Evolutionary conservation across 2,113 vertebrate genomes (phyloP).

Genomic region (Scartelaos histophorus): DNA sequence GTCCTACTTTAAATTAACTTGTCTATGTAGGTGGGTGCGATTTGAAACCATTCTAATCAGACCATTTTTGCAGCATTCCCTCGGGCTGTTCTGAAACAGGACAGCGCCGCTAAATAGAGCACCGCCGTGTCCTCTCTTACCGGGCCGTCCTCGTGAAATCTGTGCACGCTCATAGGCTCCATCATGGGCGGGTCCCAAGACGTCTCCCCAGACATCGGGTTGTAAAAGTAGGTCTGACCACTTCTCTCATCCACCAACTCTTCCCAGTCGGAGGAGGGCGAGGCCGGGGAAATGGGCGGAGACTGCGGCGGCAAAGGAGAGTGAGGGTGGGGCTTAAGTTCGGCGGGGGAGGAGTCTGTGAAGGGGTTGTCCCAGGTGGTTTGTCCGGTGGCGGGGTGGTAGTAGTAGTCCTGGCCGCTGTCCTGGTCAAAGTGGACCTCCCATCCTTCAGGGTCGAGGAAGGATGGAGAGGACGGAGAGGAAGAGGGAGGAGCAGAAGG

Average conservation of each 20-base stretch:
- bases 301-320: conserved; percentile 45
- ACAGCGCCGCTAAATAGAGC: conserved; percentile 60
- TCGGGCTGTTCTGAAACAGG: conserved; percentile 64
- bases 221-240: conserved; percentile 87
- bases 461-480: conserved; percentile 40
- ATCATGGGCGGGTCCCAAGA: conserved; percentile 83
- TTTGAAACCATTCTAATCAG: conserved; percentile 60
- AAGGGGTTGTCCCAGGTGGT: conserved; percentile 94
- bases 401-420: conserved; percentile 89
- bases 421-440: conserved; percentile 85
- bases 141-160: conserved; percentile 61
- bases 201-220: conserved; percentile 85
- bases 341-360: conserved; percentile 57
- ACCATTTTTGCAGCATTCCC: conserved; percentile 61
- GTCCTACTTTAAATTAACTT: conserved; percentile 14
- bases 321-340: conserved; percentile 23
- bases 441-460: conserved; percentile 75
- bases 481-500: not conserved
- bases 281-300: conserved; percentile 26
- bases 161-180: conserved; percentile 62
- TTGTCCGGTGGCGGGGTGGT: conserved; percentile 83
- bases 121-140: conserved; percentile 59
- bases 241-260: conserved; percentile 84
- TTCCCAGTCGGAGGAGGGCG: conserved; percentile 79
- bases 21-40: conserved; percentile 54